Conservation (phyloP, 2,113 vertebrate species). For the Bubo scandiacus region DNA sequence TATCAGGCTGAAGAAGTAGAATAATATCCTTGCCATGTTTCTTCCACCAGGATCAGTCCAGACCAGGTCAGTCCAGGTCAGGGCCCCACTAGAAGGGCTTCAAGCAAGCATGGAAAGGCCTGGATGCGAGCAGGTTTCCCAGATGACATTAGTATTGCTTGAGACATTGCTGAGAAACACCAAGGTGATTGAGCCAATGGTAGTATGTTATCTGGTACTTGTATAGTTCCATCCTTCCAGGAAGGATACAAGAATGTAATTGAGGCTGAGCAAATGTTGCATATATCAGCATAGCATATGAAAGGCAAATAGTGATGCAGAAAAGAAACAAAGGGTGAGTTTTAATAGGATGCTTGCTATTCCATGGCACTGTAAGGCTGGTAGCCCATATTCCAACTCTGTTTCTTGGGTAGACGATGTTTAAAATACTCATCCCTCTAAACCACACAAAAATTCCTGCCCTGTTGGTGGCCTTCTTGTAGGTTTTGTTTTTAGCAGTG, state of each 20-base stretch:
- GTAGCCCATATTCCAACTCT: background rate
- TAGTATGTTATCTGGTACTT: background rate
- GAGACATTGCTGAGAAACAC: background rate
- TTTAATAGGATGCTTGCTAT: background rate
- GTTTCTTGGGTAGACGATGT: background rate
- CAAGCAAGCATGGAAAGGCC: background rate
- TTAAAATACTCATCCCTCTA: background rate
- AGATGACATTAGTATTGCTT: background rate
- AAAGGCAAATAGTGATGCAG: background rate
- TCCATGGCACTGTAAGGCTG: background rate
- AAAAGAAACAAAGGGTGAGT: background rate
- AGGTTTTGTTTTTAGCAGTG: slow-evolving; percentile 22
- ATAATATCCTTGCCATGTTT: background rate
- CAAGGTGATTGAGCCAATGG: background rate
- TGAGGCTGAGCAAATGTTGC: background rate
- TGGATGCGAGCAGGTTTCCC: background rate
- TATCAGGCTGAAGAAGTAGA: background rate
- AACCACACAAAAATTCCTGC: background rate
- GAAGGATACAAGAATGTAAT: background rate
- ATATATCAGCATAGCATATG: background rate
- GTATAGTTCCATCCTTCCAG: background rate
- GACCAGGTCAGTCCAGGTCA: background rate
- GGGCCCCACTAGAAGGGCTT: background rate
- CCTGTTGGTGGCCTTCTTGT: slow-evolving; percentile 26
- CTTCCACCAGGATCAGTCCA: background rate